These are phyloP conservation scores for Garra rufa DNA, from an alignment of 2,113 vertebrate genomes.

Conservation along the genomic window DNA sequence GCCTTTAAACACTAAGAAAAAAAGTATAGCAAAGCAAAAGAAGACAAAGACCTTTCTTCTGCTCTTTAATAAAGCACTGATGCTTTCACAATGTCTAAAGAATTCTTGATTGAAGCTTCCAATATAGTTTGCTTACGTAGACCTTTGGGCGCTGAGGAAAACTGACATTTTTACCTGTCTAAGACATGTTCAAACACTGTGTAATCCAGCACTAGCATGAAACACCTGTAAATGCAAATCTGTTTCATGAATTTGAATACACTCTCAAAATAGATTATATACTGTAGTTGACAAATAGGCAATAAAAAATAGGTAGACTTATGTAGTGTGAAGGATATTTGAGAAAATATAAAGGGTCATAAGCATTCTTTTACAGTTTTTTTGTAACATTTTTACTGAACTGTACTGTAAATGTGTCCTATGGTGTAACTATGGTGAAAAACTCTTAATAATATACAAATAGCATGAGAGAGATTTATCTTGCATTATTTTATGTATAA, in stretches of 20 bases:
- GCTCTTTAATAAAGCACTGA: not conserved
- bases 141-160: not conserved
- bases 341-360: no score
- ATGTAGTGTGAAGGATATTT: no score
- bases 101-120: not conserved
- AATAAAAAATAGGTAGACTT: no score
- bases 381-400: no score
- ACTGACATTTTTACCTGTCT: not conserved
- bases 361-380: no score
- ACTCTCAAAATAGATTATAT: not conserved
- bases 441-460: no score
- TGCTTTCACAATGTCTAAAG: not conserved
- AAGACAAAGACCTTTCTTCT: not conserved
- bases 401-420: no score
- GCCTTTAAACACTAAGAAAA: not conserved
- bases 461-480: no score
- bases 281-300: no score
- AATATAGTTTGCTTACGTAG: not conserved
- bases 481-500: no score
- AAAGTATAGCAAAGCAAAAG: not conserved
- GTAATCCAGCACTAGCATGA: not conserved
- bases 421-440: no score
- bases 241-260: not conserved
- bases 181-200: not conserved
- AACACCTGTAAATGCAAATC: not conserved